Evolutionary conservation across 2,113 vertebrate species (phyloP), one percentile per base, ranked within the genome.

Genomic region (Gallinago undulata): DNA sequence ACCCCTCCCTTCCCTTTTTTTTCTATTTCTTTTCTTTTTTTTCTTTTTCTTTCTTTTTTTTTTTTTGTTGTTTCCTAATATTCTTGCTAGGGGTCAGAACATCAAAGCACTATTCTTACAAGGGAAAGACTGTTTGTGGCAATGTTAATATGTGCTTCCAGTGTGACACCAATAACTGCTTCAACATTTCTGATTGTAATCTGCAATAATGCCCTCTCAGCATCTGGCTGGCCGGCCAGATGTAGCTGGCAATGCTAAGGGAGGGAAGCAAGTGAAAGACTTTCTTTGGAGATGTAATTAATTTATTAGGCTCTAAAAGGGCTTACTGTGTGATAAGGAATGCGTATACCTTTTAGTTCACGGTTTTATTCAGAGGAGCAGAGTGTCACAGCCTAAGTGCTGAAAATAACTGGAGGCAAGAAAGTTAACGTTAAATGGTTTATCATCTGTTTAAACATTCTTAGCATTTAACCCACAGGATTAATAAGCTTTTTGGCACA

Each of bases 361-460:
- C 27, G 14, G 47, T 89, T 82, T 92, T 45, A 90, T 80, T 90
- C 45, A 79, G 50, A 69, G 37, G 64, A 92, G 67, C n/a, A 51
- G 74, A 64, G 23, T 78, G 55, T 56, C 86, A 92, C 19, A 66
- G 76, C 50, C 53, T 86, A 55, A 73, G 56, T 35, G 72, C 59
- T 85, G 80, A 95, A 77, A 96, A 95, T 70, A 93, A 51, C 64
- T 84, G 60, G 30, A 87, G 87, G 70, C 45, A 27, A 92, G 80
- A 79, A 97, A 95, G 79, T 87, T 75, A 84, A 84, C 16, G 3
- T 83, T 97, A 84, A 91, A 87, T 74, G 60, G 68, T 77, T 95
- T 94, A 90, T 95, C 94, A 55, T 92, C 80, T 94, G 33, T 85
- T 97, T 96, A 94, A 97, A 80, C 45, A 59, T 83, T 80, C 62